Conservation (phyloP, 2,888 invertebrate genomes). For the Apamea monoglypha region DNA sequence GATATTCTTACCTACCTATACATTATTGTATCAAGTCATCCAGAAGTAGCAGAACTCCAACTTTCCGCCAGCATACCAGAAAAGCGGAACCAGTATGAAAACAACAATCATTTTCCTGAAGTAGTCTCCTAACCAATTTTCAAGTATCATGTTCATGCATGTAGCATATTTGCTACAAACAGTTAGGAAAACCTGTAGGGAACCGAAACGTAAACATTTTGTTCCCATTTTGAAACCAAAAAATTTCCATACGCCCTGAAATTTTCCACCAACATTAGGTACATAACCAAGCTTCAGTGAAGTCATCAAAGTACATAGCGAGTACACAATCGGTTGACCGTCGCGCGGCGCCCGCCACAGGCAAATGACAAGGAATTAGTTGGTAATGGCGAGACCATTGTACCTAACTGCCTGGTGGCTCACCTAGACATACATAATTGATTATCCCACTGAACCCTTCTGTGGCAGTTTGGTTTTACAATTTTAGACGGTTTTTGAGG, state of each 20-base stretch:
- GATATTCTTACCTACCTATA: background rate
- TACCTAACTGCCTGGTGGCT: slow-evolving; percentile 86
- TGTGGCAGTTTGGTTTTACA: slow-evolving; percentile 62
- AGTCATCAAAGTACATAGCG: slow-evolving; percentile 60
- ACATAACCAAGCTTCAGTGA: slow-evolving; percentile 21
- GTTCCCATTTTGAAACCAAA: too few species aligned
- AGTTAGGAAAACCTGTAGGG: background rate
- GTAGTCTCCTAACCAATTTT: background rate
- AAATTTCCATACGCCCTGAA: background rate
- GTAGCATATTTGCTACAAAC: background rate
- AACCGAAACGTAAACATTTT: background rate
- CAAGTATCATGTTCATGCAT: background rate
- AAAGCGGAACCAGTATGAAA: background rate
- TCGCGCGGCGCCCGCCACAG: slow-evolving; percentile 82
- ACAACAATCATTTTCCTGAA: background rate
- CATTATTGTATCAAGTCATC: background rate
- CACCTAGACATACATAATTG: slow-evolving; percentile 86
- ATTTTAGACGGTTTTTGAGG: slow-evolving; percentile 37
- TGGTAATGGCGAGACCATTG: slow-evolving; percentile 89
- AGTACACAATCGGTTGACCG: slow-evolving; percentile 80
- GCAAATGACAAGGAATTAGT: slow-evolving; percentile 90
- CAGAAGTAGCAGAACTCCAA: background rate
- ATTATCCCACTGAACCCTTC: slow-evolving; percentile 83
- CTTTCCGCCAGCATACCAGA: background rate
- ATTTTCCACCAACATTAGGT: slow-evolving; percentile 6